phyloP scores from a whole-genome alignment of 2,113 vertebrate genomes.

The Psephotus haematonotus region DNA sequence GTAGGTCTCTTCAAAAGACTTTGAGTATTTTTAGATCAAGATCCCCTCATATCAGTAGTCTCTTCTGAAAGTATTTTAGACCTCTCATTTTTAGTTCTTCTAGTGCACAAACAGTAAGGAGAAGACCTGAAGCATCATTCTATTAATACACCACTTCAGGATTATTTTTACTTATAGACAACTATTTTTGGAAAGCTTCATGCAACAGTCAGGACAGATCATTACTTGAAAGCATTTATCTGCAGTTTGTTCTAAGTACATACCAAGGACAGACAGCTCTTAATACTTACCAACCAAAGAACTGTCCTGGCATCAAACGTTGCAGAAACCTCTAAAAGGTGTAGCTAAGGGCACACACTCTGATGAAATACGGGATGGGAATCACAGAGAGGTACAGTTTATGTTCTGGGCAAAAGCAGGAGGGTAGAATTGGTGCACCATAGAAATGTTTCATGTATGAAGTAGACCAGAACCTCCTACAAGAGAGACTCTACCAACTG shows the following conservation, averaged over 20 bases:
- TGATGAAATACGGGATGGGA: neutral
- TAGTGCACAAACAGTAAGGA: neutral
- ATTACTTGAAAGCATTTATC: neutral
- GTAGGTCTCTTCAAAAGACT: neutral
- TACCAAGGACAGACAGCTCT: neutral
- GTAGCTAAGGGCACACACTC: neutral
- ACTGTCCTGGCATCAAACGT: neutral
- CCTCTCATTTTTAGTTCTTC: neutral
- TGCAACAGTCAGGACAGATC: neutral
- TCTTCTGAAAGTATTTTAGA: neutral
- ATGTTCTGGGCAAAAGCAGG: neutral
- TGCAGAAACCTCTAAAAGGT: neutral
- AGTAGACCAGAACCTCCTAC: neutral
- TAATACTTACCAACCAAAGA: neutral
- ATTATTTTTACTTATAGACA: neutral
- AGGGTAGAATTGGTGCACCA: neutral
- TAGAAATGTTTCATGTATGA: neutral
- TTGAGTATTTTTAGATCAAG: neutral
- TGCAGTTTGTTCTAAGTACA: neutral
- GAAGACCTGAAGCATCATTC: neutral
- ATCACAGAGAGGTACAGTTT: neutral
- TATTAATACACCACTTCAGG: neutral
- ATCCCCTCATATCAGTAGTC: neutral
- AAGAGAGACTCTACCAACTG: neutral
- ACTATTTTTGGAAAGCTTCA: conserved; percentile 1